Conservation (phyloP, 2,113 vertebrate genomes). For the Burhinus bistriatus region DNA sequence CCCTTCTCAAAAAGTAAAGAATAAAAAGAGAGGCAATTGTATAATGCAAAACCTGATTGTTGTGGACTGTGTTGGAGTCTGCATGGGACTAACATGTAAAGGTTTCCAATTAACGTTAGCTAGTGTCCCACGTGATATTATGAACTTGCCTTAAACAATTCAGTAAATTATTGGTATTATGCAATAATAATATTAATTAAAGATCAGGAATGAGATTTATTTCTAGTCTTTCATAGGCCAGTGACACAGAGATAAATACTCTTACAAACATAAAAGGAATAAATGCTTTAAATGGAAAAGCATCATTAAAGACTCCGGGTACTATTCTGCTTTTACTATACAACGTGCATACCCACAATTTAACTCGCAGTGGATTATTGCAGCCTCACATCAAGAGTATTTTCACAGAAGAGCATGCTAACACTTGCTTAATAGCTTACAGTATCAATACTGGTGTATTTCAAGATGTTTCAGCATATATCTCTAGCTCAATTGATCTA, state of each 20-base stretch:
- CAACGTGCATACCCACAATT: neutral
- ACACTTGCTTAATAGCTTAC: neutral
- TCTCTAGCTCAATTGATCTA: neutral
- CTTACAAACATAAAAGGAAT: neutral
- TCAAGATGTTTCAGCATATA: neutral
- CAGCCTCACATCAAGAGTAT: neutral
- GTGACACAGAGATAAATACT: neutral
- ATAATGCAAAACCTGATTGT: neutral
- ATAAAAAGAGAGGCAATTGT: neutral
- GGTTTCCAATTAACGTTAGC: neutral
- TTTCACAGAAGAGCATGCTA: neutral
- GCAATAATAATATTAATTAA: neutral
- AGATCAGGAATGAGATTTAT: neutral
- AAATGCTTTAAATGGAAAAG: neutral
- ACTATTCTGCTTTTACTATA: neutral
- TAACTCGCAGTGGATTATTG: neutral
- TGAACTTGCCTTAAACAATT: neutral
- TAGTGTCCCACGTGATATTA: neutral
- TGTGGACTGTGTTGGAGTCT: neutral
- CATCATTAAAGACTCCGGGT: neutral
- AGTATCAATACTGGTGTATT: neutral
- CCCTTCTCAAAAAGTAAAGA: neutral
- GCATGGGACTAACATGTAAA: neutral
- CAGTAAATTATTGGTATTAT: neutral
- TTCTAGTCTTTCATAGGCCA: neutral